Evolutionary conservation across 2,888 invertebrate genomes (phyloP), one percentile per base, ranked within the genome.

Genomic region (Eustalomyia histrio): DNA sequence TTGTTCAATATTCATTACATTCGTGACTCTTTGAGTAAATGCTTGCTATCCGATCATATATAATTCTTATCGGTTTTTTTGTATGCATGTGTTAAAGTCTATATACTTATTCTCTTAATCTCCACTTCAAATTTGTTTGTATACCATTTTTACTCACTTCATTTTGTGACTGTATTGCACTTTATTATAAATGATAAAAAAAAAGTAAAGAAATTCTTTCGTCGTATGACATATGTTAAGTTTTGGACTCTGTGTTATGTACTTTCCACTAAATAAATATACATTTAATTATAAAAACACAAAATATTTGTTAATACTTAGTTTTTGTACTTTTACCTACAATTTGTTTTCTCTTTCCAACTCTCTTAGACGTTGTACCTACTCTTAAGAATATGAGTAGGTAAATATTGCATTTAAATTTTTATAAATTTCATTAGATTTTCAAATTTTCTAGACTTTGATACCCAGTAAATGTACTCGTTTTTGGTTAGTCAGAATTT

Each of bases 241-340:
- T 83, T 80, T 81, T 84, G 83, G 80, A 84, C 84, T 84, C 75
- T 79, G 75, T 83, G 10, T 79, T 72, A 68, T 43, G 7, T 9
- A 9, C 9, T 80, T 43, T 53, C n/a, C 43, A 55, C 55, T 39
- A 18, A 17, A 18, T 39, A 18, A 17, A 18, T 24, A 55, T 67
- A 67, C 43, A 57, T 55, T 67, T 67, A 67, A 57, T 67, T 67
- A 55, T 43, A 6, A 29, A 29, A 29, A 53, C 57, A 55, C 39
- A 7, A 39, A 33, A n/a, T n/a, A 29, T 63, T 35, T 43, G 21
- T 29, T 33, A 71, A 33, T 50, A n/a, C 7, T 53, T 35, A 17
- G 18, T 53, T 29, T n/a, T 53, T 47, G n/a, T 29, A 60, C 53
- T 21, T 47, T 39, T 53, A 21, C 21, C 21, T 21, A 21, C 4